phyloP scores from a whole-genome alignment of 2,113 vertebrate genomes.

The Spilogale gracilis region DNA sequence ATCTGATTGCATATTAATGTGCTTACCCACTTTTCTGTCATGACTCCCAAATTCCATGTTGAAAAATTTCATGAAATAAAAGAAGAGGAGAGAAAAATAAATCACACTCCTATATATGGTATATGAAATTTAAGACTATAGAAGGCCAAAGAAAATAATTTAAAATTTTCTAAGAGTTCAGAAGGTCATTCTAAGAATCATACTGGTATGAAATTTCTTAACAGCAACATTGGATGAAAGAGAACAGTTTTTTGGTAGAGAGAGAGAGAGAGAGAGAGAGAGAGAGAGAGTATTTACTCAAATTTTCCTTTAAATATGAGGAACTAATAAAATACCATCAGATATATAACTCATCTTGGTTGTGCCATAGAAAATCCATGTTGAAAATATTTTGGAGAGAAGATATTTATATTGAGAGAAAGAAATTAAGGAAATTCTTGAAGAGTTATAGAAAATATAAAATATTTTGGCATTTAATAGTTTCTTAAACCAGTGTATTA shows the following conservation, averaged over 20 bases:
- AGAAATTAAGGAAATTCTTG: background rate
- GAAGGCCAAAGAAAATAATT: background rate
- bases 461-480: background rate
- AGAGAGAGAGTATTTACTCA: background rate
- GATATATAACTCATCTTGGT: background rate
- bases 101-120: too few species aligned
- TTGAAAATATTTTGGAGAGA: background rate
- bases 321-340: background rate
- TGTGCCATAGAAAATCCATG: background rate
- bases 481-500: background rate
- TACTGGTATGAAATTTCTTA: background rate
- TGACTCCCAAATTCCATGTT: background rate
- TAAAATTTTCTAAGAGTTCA: background rate
- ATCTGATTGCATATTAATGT: background rate
- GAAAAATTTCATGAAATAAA: background rate
- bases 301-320: background rate
- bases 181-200: background rate
- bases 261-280: too few species aligned
- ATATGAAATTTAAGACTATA: background rate
- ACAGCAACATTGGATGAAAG: background rate
- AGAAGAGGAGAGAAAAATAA: background rate
- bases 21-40: background rate
- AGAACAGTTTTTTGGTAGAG: background rate
- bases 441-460: background rate
- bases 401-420: background rate